A percentile compares a stretch with the other conserved stretches of the same genome.
Evolutionary conservation across 2,888 invertebrate genomes (phyloP).

Genomic region (Linnaemya tessellans): DNA sequence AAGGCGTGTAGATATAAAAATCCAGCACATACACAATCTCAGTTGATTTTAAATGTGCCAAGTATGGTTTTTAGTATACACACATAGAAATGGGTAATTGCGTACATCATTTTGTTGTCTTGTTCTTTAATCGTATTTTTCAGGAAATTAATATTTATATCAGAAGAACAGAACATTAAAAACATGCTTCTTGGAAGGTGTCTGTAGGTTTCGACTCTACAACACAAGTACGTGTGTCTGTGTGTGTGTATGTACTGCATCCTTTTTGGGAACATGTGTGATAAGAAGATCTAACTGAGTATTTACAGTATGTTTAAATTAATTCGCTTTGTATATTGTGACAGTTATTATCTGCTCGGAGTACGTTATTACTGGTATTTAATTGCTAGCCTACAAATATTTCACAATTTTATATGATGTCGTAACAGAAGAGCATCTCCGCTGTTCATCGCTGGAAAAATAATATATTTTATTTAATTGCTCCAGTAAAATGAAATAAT

Average conservation of each 20-base stretch:
- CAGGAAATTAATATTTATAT: constrained; percentile 67
- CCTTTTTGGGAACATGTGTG: not conserved
- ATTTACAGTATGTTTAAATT: constrained; percentile 51
- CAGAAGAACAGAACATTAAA: constrained; percentile 74
- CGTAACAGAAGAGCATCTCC: too few relatives aligned
- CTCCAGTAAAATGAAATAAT: too few relatives aligned
- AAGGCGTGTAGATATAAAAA: too few relatives aligned
- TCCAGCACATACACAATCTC: not conserved
- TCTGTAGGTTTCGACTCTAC: constrained; percentile 28
- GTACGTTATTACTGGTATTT: constrained; percentile 17
- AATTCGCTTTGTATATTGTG: constrained; percentile 53
- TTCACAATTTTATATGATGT: too few relatives aligned
- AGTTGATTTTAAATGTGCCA: too few relatives aligned
- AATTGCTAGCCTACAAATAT: not conserved
- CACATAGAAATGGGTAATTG: not conserved
- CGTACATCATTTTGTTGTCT: not conserved
- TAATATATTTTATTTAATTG: too few relatives aligned
- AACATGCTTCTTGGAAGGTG: constrained; percentile 66
- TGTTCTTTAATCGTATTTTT: constrained; percentile 43
- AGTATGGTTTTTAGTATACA: too few relatives aligned
- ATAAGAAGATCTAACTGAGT: constrained; percentile 21
- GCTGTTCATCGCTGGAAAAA: too few relatives aligned
- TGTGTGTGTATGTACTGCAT: not conserved
- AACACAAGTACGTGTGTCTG: not conserved
- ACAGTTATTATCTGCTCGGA: constrained; percentile 52